These are phyloP conservation scores for Caranx melampygus DNA, from an alignment of 2,113 vertebrate genomes.

Conservation along the genomic window DNA sequence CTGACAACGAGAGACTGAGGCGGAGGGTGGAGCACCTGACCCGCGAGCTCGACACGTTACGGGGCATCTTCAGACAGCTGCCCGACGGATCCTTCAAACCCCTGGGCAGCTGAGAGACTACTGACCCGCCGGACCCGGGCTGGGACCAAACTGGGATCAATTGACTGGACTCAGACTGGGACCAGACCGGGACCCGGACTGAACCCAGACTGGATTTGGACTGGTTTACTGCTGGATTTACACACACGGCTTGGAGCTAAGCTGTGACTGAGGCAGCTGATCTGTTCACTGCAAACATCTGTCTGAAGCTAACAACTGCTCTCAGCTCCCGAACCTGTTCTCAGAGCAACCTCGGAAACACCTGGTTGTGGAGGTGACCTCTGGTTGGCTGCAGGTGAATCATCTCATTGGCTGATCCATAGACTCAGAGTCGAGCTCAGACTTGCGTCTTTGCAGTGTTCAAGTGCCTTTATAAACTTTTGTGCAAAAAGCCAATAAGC, in stretches of 20 bases:
- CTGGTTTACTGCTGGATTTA: conserved; percentile 49
- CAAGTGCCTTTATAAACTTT: conserved; percentile 78
- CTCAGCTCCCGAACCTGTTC: neutral
- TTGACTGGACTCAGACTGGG: neutral
- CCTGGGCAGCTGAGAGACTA: conserved; percentile 88
- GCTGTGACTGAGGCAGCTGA: conserved; percentile 75
- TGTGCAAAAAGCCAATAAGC: conserved; percentile 77
- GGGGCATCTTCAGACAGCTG: conserved; percentile 97
- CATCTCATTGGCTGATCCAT: conserved; percentile 10
- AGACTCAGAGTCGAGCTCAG: neutral
- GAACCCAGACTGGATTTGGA: neutral
- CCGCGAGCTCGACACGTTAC: conserved; percentile 94
- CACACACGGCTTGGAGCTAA: conserved; percentile 33
- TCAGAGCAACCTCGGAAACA: no score
- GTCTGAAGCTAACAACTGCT: neutral
- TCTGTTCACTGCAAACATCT: conserved; percentile 41
- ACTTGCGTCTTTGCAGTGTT: conserved; percentile 9
- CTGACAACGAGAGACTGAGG: conserved; percentile 95
- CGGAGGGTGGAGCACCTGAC: conserved; percentile 96
- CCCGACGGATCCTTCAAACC: conserved; percentile 95
- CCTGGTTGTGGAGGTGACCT: no score
- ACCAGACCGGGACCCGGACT: neutral
- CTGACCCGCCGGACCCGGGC: conserved; percentile 20
- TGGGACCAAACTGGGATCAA: conserved; percentile 1
- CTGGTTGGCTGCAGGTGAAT: conserved; percentile 20